These are phyloP conservation scores for Phyllostomus discolor DNA, from an alignment of 2,113 vertebrate species.

Conservation along the genomic window DNA sequence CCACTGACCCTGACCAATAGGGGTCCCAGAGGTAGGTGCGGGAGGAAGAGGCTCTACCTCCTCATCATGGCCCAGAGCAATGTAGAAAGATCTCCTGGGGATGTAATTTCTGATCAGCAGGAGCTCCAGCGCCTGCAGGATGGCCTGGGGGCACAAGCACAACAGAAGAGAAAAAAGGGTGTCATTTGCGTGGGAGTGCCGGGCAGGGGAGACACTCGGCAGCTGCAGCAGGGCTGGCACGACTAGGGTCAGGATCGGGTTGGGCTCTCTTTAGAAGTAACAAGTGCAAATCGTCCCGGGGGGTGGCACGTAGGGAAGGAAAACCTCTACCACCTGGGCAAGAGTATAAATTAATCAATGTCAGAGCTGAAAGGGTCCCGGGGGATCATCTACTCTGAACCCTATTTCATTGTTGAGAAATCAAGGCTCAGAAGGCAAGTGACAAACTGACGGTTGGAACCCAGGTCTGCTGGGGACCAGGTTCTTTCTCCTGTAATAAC, in stretches of 20 bases:
- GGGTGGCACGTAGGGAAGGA: background rate
- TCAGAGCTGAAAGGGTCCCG: background rate
- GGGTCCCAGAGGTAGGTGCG: background rate
- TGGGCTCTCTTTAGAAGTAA: background rate
- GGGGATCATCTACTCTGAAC: background rate
- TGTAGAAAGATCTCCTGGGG: slow-evolving; percentile 89
- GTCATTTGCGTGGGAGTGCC: background rate
- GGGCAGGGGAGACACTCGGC: background rate
- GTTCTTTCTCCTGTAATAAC: background rate
- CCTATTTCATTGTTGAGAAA: background rate
- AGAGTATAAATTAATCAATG: background rate
- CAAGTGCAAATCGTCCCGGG: background rate
- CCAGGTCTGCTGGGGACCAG: background rate
- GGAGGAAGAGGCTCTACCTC: slow-evolving; percentile 82
- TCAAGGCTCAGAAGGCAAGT: background rate
- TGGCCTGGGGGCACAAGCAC: slow-evolving; percentile 81
- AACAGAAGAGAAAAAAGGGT: background rate
- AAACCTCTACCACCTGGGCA: background rate
- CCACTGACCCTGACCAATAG: accelerated
- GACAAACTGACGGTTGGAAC: background rate
- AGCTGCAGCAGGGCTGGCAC: background rate
- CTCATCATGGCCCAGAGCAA: slow-evolving; percentile 93
- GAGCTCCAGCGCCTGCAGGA: slow-evolving; percentile 92
- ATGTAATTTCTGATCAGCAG: slow-evolving; percentile 86
- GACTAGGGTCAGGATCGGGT: background rate